These are phyloP conservation scores for Mimumesa dahlbomi DNA, from an alignment of 2,888 invertebrate species.

Conservation along the genomic window DNA sequence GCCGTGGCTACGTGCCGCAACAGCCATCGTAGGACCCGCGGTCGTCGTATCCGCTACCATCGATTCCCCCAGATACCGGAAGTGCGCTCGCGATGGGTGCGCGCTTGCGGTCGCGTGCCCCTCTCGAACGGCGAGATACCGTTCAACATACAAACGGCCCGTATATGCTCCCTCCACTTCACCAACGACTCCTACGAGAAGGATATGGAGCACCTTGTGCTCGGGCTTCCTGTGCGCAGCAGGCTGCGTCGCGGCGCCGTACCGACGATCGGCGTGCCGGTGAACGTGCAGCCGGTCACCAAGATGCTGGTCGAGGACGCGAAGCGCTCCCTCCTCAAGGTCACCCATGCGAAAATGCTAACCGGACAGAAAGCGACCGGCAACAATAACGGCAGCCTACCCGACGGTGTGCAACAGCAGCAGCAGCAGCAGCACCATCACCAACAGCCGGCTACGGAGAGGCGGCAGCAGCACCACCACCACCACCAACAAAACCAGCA, in stretches of 20 bases:
- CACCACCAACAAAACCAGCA: conserved; percentile 49
- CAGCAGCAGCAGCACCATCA: conserved; percentile 42
- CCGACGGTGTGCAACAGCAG: too few relatives aligned
- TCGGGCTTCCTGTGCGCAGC: conserved; percentile 82
- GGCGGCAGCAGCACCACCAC: conserved; percentile 40
- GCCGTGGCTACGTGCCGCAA: conserved; percentile 83
- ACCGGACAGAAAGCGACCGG: conserved; percentile 52
- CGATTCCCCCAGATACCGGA: conserved; percentile 83
- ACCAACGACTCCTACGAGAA: conserved; percentile 82
- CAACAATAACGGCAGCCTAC: conserved; percentile 34
- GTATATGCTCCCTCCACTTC: conserved; percentile 82
- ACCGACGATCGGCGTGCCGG: conserved; percentile 80
- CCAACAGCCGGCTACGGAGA: conserved; percentile 44
- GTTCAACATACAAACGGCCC: conserved; percentile 82
- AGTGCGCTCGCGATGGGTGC: conserved; percentile 82
- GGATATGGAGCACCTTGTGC: conserved; percentile 82
- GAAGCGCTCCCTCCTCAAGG: conserved; percentile 73
- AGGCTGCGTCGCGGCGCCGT: conserved; percentile 82
- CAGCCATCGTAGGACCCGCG: conserved; percentile 83
- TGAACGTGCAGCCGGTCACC: conserved; percentile 77
- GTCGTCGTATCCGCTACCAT: conserved; percentile 83
- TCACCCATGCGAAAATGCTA: conserved; percentile 70
- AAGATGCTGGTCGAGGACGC: conserved; percentile 77
- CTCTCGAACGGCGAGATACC: conserved; percentile 77
- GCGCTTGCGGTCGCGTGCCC: conserved; percentile 82